phyloP scores from a whole-genome alignment of 2,888 invertebrate genomes.

The Conistra vaccinii region DNA sequence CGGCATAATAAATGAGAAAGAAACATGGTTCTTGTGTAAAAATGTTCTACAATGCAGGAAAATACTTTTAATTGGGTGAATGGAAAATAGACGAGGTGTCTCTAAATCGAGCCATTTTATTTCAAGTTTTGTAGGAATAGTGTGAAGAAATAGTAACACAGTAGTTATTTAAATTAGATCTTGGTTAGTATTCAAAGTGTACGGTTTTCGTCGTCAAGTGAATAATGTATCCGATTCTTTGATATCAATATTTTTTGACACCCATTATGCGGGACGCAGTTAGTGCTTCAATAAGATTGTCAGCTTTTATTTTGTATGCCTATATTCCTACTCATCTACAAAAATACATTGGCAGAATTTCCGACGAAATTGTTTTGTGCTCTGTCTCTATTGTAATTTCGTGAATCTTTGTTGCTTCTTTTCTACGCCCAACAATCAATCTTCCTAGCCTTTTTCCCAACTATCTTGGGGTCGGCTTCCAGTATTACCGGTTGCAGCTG shows the following conservation, averaged over 20 bases:
- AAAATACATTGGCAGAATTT: neutral
- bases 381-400: neutral
- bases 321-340: neutral
- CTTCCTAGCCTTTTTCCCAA: too few relatives aligned
- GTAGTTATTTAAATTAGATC: neutral
- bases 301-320: neutral
- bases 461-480: too few relatives aligned
- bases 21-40: conserved; percentile 47
- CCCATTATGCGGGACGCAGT: neutral
- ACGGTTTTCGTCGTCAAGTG: neutral
- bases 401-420: neutral
- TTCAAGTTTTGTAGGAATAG: neutral
- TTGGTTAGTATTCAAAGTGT: neutral
- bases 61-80: conserved; percentile 18
- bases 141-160: neutral
- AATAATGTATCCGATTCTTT: neutral
- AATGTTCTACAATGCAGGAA: conserved; percentile 41
- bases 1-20: conserved; percentile 56
- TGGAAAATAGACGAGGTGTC: conserved; percentile 17
- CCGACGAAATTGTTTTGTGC: neutral
- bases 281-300: neutral
- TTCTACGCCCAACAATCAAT: neutral
- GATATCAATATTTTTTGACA: neutral
- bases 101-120: neutral
- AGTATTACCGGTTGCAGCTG: too few relatives aligned